Base-by-base conservation (phyloP, 2,888 invertebrate genomes). In the Drosophila percnosoma region DNA sequence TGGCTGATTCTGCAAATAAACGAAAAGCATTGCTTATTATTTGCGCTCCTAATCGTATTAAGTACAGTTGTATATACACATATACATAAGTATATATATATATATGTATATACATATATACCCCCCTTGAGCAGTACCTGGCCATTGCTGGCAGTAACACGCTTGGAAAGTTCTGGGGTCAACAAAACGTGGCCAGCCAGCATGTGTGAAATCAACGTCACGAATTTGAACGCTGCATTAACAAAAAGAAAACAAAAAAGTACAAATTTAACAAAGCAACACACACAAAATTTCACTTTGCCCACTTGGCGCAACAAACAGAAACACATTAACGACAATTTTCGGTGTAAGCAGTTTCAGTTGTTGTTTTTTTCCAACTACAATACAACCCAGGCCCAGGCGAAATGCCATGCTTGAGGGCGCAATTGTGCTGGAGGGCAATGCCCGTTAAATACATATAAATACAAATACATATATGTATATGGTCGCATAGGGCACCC, bases 351-450 rank as follows among this genome's bases (percentile, higher is more conserved):
- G 68, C 75, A 81, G 57, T 24, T 33, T 53, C 33, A n/a, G 34
- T 51, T 62, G 42, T 51, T 66, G 24, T 29, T 62, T 55, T 62
- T 31, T 34, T 29, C 7, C 42, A 68, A 59, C 21, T 40, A 27
- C 51, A 64, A 40, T 21, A 11, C 53, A 61, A 40, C 21, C 11
- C 36, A 27, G 33, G 71, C 61, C 54, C 29, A 51, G 57, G 60
- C 67, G 40, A 58, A 62, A 54, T 80, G 82, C 68, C 75, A 90
- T 88, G 86, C 89, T 90, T 87, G 90, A 87, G 85, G 85, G 89
- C 90, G 78, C 89, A 87, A 90, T 89, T 80, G 76, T 84, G 90
- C 76, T 75, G 76, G 62, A 85, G 84, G 87, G 73, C 90, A 89
- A 77, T 75, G 80, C 13, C 70, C 85, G 74, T 71, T 63, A 58